phyloP scores from a whole-genome alignment of 2,113 vertebrate genomes.

The Caretta caretta region DNA sequence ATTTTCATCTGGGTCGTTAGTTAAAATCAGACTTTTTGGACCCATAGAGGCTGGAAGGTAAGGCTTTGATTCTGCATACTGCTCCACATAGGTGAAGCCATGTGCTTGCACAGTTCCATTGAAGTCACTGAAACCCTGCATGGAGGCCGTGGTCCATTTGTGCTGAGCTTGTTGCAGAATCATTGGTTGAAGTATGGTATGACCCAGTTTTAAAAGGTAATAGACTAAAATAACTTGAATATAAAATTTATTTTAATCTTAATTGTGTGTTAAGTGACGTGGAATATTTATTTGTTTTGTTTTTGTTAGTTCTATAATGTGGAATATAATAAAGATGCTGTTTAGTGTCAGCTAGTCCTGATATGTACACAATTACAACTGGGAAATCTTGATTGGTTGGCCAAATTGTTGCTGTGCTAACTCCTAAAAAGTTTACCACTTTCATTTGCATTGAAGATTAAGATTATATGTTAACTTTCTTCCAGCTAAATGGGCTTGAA shows the following conservation, averaged over 20 bases:
- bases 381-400: not conserved
- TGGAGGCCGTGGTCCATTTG: not conserved
- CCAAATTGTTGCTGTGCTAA: not conserved
- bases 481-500: constrained; percentile 86
- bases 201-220: not conserved
- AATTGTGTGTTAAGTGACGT: not conserved
- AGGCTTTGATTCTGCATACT: not conserved
- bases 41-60: not conserved
- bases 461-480: not conserved
- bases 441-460: not conserved
- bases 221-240: not conserved
- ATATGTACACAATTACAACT: not conserved
- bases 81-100: not conserved
- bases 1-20: not conserved
- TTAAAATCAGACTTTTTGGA: not conserved
- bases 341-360: not conserved
- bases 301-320: not conserved
- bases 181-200: not conserved
- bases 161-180: not conserved
- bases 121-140: not conserved
- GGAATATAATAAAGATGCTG: not conserved
- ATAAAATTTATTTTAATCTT: not conserved
- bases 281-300: not conserved
- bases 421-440: not conserved
- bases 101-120: not conserved